Evolutionary conservation across 2,113 vertebrate species (phyloP).

Genomic region (Petrocephalus zakoni): DNA sequence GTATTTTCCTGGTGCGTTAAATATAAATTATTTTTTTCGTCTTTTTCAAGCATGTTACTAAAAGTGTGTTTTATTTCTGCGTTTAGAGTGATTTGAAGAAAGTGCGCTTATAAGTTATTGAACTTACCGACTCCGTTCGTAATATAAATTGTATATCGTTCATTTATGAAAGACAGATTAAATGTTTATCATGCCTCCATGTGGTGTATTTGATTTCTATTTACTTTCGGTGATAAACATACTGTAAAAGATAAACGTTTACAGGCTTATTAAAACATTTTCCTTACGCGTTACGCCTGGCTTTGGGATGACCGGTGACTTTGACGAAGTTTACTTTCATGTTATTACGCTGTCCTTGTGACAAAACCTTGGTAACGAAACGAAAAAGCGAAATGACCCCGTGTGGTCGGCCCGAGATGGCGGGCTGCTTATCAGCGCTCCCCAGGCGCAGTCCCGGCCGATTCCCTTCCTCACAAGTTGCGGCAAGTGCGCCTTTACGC

Average conservation of each 20-base stretch:
- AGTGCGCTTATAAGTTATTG: neutral
- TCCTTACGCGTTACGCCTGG: neutral
- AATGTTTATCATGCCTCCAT: neutral
- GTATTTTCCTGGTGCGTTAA: neutral
- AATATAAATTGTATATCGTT: neutral
- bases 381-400: neutral
- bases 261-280: neutral
- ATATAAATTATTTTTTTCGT: neutral
- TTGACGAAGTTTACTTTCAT: neutral
- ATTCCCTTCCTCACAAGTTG: neutral
- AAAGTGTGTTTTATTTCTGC: neutral
- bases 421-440: neutral
- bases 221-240: neutral
- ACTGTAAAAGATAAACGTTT: neutral
- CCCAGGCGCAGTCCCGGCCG: neutral
- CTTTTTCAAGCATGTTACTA: neutral
- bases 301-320: neutral
- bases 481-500: neutral
- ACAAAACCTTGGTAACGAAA: neutral
- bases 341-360: neutral
- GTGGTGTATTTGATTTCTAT: neutral
- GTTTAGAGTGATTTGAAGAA: neutral
- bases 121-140: neutral
- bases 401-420: neutral
- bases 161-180: neutral